Evolutionary conservation across 1,140 invertebrate species (phyloP), one percentile per base, ranked within the genome.

Genomic region (Cydia strobilella): DNA sequence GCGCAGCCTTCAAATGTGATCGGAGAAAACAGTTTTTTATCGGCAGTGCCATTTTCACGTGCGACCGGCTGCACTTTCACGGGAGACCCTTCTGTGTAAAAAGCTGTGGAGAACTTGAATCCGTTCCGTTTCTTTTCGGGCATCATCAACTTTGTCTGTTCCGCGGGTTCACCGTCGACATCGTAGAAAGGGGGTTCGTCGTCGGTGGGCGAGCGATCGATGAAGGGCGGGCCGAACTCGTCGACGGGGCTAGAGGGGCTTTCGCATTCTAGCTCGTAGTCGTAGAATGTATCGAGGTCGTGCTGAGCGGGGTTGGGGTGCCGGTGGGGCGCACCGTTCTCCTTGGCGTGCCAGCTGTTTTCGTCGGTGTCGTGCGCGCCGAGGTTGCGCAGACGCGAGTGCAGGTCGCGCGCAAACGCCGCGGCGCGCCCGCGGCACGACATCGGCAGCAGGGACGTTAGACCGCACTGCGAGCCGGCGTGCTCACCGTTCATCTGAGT

Each of bases 381-480:
- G 72, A 97, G 93, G 59, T 95, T 95, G 76, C 95, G 94, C 73
- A 97, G 92, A 76, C 96, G 95, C 31, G 94, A 94, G 80, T 97
- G 96, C 73, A 97, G 93, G 81, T 95, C 95, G 75, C 96, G 93
- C 66, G 96, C 96, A 84, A 97, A 96, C 54, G 96, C 96, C 85
- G 97, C 96, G 18, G 96, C 96, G 73, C 96, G 94, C 39, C 95
- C 95, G 62, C 96, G 94, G 86, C 96, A 97, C 86, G 96, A 96
- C 94, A 96, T 96, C 77, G 93, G 93, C 86, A 93, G 81, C 74
- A 93, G 84, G 73, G 93, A 93, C 75, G 92, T 90, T 79, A 93
- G 85, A 69, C 93, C 92, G 85, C 93, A 93, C 90, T 93, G 92
- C 75, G 87, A 84, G 72, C 84, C 87, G 73, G 84, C 82, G 75